Base-by-base conservation (phyloP, 1,140 invertebrate species). In the Drosophila arawakana region DNA sequence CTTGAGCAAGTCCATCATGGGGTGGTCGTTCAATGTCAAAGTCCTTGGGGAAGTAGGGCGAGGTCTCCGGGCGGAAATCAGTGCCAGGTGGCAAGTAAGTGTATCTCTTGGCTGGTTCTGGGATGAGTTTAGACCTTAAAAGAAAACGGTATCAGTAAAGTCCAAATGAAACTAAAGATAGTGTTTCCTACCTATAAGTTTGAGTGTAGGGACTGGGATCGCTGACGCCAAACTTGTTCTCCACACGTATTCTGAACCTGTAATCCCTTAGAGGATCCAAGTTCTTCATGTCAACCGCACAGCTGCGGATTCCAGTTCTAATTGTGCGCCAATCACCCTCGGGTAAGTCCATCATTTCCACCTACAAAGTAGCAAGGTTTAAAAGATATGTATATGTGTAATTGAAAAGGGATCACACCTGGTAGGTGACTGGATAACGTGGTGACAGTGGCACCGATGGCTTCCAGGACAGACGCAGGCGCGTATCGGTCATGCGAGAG, bases 221-320 rank as follows among this genome's bases (percentile, higher is more conserved):
- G 92, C 97, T 98, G n/a, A 98, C 95, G n/a, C 98, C 98, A 88
- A 97, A 97, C 92, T 98, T 97, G 91, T 99, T 99, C 89, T 98
- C 97, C 2, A 98, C 98, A n/a, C 98, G 94, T 30, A 99, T 95
- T 49, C 98, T 94, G 93, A 98, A 98, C 90, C 96, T 96, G 93
- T 98, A 98, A 93, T 98, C 97, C 60, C 96, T 94, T 93, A 97
- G 96, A 0, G 97, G 97, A 80, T 97, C 95, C 41, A 97, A 93
- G 91, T 96, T 96, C 30, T 95, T 93, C 54, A 98, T 96, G 82
- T 98, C 97, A 88, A 97, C 97, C 18, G 95, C 95, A 82, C 96
- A 97, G 46, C 96, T 97, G 68, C 97, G 94, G 6, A 98, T 94
- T 4, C 97, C 97, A 18, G 95, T 95, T 67, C 96, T 94, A 0